These are phyloP conservation scores for Solea senegalensis DNA, from an alignment of 2,113 vertebrate genomes.

Conservation along the genomic window DNA sequence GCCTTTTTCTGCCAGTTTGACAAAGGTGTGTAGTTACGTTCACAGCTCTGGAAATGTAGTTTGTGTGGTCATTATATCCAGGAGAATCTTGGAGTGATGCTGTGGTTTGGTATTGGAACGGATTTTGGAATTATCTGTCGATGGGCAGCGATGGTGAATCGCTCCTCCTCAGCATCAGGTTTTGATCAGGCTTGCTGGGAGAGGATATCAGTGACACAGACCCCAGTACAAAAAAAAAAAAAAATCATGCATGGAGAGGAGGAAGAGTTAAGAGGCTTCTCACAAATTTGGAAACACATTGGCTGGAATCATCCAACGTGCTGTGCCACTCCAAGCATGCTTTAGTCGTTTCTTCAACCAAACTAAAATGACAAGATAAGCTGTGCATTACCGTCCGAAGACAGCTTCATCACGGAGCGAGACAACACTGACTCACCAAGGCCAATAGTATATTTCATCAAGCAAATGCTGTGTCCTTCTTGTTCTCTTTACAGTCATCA, in stretches of 20 bases:
- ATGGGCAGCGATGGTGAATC: conserved; percentile 40
- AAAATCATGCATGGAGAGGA: not conserved
- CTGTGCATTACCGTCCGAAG: conserved; percentile 33
- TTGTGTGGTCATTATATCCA: conserved; percentile 50
- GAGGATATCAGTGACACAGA: conserved; percentile 33
- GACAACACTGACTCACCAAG: not conserved
- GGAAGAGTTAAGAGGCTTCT: not conserved
- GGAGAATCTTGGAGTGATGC: conserved; percentile 36
- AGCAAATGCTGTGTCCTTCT: conserved; percentile 24
- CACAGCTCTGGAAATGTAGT: conserved; percentile 45
- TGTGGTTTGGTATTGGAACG: conserved; percentile 34
- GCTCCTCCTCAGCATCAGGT: conserved; percentile 24
- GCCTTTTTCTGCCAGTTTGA: conserved; percentile 24
- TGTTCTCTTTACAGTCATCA: conserved; percentile 19
- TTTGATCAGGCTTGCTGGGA: conserved; percentile 49
- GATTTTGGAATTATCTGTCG: conserved; percentile 48
- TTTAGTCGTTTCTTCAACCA: conserved; percentile 13
- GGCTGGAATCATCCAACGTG: not conserved
- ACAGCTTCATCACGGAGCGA: conserved; percentile 12
- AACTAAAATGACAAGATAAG: conserved; percentile 20
- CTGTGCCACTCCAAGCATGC: conserved; percentile 20
- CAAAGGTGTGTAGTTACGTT: conserved; percentile 45
- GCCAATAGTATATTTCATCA: conserved; percentile 3
- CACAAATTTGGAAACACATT: conserved; percentile 11
- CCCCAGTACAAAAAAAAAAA: conserved; percentile 22